Evolutionary conservation across 2,797 vertebrate species (phyloP), one percentile per base, ranked within the genome.

Genomic region (Botia kubotai): DNA sequence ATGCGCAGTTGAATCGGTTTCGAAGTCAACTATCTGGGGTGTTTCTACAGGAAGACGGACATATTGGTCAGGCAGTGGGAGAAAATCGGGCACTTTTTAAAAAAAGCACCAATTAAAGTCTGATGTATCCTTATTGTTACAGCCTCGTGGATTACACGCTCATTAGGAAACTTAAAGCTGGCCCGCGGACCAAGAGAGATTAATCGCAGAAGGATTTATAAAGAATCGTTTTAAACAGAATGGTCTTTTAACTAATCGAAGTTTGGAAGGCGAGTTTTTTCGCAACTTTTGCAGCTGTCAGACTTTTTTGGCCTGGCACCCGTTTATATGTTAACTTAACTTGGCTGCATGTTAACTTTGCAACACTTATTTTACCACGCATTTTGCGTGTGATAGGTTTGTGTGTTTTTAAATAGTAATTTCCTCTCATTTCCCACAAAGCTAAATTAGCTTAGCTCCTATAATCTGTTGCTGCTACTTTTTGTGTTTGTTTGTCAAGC

Each of bases 11-110:
- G 19, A 19, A 88, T 88, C 88, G 91, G 86, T 90, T 91, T 93
- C 90, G 90, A 92, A 93, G 91, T 85, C 4, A 5, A 33, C 33
- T 33, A 90, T 92, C 88, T 87, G 86, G 88, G 88, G 79, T 93
- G 94, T 96, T 96, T 95, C 96, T 96, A 96, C 96, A 96, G 96
- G 96, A 97, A 97, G 95, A 95, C 96, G 95, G 96, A 97, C 96
- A 97, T 97, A 93, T 97, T 97, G 94, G 93, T 87, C 90, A 87
- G 89, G 86, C 91, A 89, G 92, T 89, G 89, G 89, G 90, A 92
- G 91, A 92, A 92, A 91, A 90, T 93, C 88, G 86, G 91, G 90
- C 91, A 91, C 81, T 89, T 83, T 60, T 82, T 85, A 83, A 89
- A 89, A 90, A 77, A 79, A 89, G 85, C 75, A 81, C 66, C 87